A percentile compares a stretch with the other conserved stretches of the same genome.
phyloP scores from a whole-genome alignment of 2,797 vertebrate species.

The Lagorchestes hirsutus region DNA sequence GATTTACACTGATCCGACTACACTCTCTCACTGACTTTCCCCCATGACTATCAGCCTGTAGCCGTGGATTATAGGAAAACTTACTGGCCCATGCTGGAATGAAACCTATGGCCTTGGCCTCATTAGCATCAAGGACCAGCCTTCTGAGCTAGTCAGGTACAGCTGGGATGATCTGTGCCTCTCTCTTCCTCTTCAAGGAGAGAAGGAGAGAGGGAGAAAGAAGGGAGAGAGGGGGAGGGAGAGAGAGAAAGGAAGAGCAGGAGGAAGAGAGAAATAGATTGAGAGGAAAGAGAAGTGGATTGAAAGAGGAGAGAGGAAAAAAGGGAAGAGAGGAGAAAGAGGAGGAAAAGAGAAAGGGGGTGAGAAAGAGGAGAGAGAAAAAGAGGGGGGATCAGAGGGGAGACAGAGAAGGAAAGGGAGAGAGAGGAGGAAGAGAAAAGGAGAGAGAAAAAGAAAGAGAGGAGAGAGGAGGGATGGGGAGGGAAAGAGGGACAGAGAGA shows the following conservation, averaged over 20 bases:
- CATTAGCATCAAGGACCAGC: neutral
- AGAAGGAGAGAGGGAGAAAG: too few relatives aligned
- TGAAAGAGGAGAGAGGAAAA: too few relatives aligned
- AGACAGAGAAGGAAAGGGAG: too few relatives aligned
- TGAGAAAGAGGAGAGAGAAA: neutral
- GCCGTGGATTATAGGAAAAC: neutral
- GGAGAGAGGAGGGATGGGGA: too few relatives aligned
- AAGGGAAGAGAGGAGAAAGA: neutral
- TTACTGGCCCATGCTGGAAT: neutral
- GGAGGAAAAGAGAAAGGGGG: too few relatives aligned
- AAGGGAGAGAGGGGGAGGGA: too few relatives aligned
- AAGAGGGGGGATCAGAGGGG: rapidly evolving
- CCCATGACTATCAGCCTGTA: neutral
- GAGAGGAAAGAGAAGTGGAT: too few relatives aligned
- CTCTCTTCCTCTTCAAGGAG: slow-evolving; percentile 9
- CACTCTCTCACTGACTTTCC: neutral
- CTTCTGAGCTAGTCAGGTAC: neutral
- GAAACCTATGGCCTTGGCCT: slow-evolving; percentile 26
- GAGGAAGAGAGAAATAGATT: too few relatives aligned
- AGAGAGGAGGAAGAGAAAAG: too few relatives aligned
- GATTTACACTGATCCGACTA: neutral
- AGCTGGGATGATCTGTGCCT: neutral
- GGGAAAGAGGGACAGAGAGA: too few relatives aligned
- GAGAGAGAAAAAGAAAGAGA: too few relatives aligned
- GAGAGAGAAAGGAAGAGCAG: too few relatives aligned